phyloP scores from a whole-genome alignment of 2,797 vertebrate genomes.

The Melanotaenia maccullochi region DNA sequence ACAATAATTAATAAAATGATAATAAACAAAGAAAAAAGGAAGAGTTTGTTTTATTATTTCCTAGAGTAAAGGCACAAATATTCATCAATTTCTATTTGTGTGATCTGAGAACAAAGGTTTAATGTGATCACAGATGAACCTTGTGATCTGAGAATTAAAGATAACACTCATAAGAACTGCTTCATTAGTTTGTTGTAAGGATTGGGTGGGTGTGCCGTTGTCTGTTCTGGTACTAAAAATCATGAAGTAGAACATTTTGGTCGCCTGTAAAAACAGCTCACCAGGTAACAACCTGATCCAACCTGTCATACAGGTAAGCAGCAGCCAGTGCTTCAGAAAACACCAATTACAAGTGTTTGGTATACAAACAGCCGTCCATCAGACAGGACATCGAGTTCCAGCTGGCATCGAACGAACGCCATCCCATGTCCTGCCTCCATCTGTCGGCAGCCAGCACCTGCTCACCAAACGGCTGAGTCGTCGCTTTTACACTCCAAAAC shows the following conservation, averaged over 20 bases:
- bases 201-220: too few species aligned
- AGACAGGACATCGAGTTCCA: slow-evolving; percentile 13
- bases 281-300: slow-evolving; percentile 8
- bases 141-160: too few species aligned
- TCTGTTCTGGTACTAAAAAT: neutral
- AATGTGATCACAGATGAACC: too few species aligned
- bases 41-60: too few species aligned
- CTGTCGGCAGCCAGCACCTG: slow-evolving; percentile 37
- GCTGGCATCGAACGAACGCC: slow-evolving; percentile 8
- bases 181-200: too few species aligned
- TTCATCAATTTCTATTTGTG: too few species aligned
- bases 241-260: neutral
- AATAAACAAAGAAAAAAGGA: too few species aligned
- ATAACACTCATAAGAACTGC: too few species aligned
- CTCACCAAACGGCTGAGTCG: slow-evolving; percentile 20
- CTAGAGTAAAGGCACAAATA: too few species aligned
- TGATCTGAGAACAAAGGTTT: too few species aligned
- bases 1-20: too few species aligned
- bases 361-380: slow-evolving; percentile 11
- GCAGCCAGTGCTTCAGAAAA: slow-evolving; percentile 11
- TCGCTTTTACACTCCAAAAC: slow-evolving; percentile 11
- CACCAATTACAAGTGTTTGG: slow-evolving; percentile 16
- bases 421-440: slow-evolving; percentile 27
- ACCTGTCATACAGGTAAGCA: slow-evolving; percentile 22
- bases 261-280: too few species aligned